phyloP scores from a whole-genome alignment of 2,888 invertebrate genomes.

The Cartodere bifasciata region DNA sequence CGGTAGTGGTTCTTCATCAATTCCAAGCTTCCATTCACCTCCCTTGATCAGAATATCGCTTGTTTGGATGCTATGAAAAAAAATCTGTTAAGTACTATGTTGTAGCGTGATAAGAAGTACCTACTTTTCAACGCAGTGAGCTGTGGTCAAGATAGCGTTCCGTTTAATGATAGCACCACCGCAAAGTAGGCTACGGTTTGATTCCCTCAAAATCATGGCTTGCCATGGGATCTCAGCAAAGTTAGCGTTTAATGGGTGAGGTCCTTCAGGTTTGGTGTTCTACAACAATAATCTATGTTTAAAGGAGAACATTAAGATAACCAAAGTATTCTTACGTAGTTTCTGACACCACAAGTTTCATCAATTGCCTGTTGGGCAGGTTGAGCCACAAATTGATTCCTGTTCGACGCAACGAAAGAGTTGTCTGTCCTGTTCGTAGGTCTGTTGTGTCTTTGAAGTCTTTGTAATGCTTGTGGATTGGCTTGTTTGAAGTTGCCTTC shows the following conservation, averaged over 20 bases:
- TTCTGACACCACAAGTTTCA: conserved; percentile 19
- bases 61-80: conserved; percentile 42
- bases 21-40: conserved; percentile 74
- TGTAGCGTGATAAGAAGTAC: conserved; percentile 15
- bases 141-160: conserved; percentile 62
- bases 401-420: too few species aligned
- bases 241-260: conserved; percentile 43
- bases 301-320: neutral
- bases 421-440: too few species aligned
- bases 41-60: conserved; percentile 62
- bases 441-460: too few species aligned
- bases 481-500: conserved; percentile 11
- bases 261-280: conserved; percentile 42
- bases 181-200: conserved; percentile 60
- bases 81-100: conserved; percentile 5
- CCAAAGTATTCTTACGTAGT: conserved; percentile 16
- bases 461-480: too few species aligned
- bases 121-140: conserved; percentile 71
- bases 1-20: conserved; percentile 66
- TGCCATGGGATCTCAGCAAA: conserved; percentile 83
- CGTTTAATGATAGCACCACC: conserved; percentile 67
- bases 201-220: conserved; percentile 64
- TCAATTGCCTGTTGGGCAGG: too few species aligned
- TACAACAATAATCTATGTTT: conserved; percentile 12
- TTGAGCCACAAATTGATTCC: too few species aligned